These are phyloP conservation scores for Aspidoscelis tigris DNA, from an alignment of 2,113 vertebrate species.

Conservation along the genomic window DNA sequence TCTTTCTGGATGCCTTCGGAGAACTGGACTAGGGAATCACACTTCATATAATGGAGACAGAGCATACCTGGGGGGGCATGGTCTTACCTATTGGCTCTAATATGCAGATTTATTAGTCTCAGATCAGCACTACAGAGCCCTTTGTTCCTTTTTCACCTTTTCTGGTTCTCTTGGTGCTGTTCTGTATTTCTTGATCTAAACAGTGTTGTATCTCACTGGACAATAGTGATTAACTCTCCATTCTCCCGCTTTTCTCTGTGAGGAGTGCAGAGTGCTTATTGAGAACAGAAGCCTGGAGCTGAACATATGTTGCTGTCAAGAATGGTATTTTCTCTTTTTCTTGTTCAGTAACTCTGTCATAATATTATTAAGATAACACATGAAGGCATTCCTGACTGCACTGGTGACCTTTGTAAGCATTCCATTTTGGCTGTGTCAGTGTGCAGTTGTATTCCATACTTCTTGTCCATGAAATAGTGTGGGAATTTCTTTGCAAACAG, in stretches of 20 bases:
- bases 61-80: no score
- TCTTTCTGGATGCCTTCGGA: no score
- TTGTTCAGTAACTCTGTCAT: constrained; percentile 1
- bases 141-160: background rate
- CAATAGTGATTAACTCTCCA: background rate
- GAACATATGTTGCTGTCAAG: constrained; percentile 21
- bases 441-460: background rate
- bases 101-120: no score
- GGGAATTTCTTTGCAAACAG: background rate
- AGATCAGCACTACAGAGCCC: no score
- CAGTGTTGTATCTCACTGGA: background rate
- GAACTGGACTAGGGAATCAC: no score
- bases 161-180: background rate
- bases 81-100: no score
- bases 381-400: constrained; percentile 5
- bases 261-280: background rate
- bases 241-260: background rate
- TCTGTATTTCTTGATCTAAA: no score
- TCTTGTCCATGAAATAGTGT: background rate
- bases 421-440: background rate
- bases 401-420: background rate
- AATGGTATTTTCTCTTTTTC: constrained; percentile 11
- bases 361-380: constrained; percentile 13
- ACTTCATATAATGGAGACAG: no score
- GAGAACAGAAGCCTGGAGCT: background rate